A percentile compares a stretch with the other conserved stretches of the same genome.
Conservation (phyloP, 2,113 vertebrate genomes). For the Alectura lathami region DNA sequence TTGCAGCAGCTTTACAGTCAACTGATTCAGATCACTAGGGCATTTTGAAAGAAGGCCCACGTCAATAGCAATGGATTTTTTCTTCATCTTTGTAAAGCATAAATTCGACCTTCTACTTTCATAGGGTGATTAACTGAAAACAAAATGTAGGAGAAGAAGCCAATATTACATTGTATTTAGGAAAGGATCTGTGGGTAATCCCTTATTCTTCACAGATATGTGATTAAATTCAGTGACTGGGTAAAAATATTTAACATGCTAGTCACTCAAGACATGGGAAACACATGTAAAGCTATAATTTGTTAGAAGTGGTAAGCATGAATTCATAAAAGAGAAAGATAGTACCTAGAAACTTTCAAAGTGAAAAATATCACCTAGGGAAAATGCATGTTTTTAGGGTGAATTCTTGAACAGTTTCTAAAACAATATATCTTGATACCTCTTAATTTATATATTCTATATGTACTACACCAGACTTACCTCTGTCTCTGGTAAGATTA, state of each 20-base stretch:
- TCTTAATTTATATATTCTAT: not conserved
- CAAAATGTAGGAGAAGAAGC: not conserved
- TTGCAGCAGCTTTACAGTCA: not conserved
- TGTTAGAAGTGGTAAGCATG: not conserved
- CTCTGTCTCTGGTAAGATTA: too few species aligned
- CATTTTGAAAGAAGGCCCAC: not conserved
- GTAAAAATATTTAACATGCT: not conserved
- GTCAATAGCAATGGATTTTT: not conserved
- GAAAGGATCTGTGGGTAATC: slow-evolving; percentile 7
- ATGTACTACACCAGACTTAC: not conserved
- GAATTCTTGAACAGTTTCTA: not conserved
- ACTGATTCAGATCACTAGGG: not conserved
- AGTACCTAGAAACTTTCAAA: not conserved
- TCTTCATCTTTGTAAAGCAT: not conserved
- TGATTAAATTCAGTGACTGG: slow-evolving; percentile 3
- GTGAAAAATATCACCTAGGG: not conserved
- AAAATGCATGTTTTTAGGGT: not conserved
- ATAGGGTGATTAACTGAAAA: slow-evolving; percentile 2
- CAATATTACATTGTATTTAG: not conserved
- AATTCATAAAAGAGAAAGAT: not conserved
- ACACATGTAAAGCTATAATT: not conserved
- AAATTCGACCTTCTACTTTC: slow-evolving; percentile 13
- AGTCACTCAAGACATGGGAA: not conserved
- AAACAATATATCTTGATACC: not conserved
- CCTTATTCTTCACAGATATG: not conserved